phyloP scores from a whole-genome alignment of 2,113 vertebrate species.

The Chionomys nivalis region DNA sequence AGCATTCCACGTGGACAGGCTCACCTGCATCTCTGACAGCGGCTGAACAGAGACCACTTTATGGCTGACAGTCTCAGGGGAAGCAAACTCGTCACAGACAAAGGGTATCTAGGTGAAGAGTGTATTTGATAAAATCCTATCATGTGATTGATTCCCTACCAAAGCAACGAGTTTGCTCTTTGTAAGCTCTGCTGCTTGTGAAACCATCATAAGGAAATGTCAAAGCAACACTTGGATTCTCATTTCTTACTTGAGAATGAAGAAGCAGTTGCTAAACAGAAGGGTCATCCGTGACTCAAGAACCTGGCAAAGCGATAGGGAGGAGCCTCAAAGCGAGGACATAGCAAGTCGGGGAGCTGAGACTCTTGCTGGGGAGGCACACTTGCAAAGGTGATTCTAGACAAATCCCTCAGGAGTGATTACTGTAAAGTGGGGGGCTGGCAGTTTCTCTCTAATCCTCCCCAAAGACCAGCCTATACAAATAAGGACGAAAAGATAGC shows the following conservation, averaged over 20 bases:
- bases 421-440: not conserved
- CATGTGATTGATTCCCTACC: not conserved
- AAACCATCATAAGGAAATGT: constrained; percentile 7
- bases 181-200: not conserved
- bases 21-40: not conserved
- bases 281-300: not conserved
- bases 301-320: not conserved
- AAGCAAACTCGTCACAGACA: not conserved
- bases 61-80: not conserved
- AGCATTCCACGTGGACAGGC: too few relatives aligned
- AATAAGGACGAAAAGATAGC: not conserved
- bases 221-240: not conserved
- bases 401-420: not conserved
- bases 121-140: constrained; percentile 20
- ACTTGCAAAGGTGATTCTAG: not conserved
- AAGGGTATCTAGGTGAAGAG: not conserved
- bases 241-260: constrained; percentile 10
- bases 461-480: not conserved
- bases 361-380: not conserved
- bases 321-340: not conserved
- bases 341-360: not conserved
- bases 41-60: not conserved
- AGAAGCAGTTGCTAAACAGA: not conserved
- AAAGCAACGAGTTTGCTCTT: not conserved
- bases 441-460: not conserved